Conservation (phyloP, 2,113 vertebrate species). For the Pangasianodon gigas region DNA sequence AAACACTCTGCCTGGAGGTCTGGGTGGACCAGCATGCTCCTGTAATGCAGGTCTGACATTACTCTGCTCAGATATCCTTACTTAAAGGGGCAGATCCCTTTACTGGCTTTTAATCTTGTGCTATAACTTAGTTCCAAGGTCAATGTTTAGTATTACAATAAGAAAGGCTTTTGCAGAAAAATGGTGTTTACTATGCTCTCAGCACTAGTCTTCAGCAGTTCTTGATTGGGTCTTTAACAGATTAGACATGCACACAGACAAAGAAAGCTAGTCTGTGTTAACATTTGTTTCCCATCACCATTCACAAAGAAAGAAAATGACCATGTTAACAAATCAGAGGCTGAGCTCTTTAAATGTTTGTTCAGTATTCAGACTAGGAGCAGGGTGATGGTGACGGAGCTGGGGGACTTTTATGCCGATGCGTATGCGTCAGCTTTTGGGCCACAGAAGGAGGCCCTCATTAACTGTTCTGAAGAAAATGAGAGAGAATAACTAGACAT, state of each 20-base stretch:
- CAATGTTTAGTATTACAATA: background rate
- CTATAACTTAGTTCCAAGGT: slow-evolving; percentile 1
- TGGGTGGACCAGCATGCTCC: background rate
- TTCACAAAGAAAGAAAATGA: slow-evolving; percentile 3
- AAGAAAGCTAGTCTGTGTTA: background rate
- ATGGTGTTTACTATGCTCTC: background rate
- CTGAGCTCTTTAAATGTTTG: background rate
- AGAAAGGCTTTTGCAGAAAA: background rate
- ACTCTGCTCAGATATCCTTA: background rate
- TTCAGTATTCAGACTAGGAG: background rate
- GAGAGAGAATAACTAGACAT: background rate
- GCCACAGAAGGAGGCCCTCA: background rate
- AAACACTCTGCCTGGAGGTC: background rate
- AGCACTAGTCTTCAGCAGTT: background rate
- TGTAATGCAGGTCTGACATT: background rate
- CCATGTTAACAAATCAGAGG: background rate
- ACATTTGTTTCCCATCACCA: background rate
- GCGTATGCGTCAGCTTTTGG: slow-evolving; percentile 20
- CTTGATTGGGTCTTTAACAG: background rate
- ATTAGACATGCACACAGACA: background rate
- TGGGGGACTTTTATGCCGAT: background rate
- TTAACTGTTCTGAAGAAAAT: slow-evolving; percentile 13
- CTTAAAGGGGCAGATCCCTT: background rate
- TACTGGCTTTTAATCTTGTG: background rate
- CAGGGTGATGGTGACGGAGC: background rate